phyloP scores from a whole-genome alignment of 2,113 vertebrate genomes.

The Elephantulus edwardii region DNA sequence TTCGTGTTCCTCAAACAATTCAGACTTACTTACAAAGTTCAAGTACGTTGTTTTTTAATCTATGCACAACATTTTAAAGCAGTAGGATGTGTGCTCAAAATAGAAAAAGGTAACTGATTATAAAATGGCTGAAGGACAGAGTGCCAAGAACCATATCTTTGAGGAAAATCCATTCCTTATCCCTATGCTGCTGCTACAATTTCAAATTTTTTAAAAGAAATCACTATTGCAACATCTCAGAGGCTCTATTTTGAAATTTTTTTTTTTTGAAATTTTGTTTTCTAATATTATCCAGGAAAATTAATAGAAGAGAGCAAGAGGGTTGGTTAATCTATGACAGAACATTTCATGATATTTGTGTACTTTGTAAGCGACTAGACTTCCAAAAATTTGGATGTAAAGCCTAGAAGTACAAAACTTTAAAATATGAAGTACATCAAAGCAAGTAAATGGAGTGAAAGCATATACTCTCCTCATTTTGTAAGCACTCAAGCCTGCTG shows the following conservation, averaged over 20 bases:
- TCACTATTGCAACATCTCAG: conserved; percentile 6
- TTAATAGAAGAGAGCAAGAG: too few relatives aligned
- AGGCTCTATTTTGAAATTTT: conserved; percentile 38
- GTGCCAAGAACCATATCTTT: neutral
- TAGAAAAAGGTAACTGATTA: neutral
- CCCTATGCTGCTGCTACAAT: neutral
- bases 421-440: neutral
- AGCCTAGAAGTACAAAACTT: conserved; percentile 14
- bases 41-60: too few relatives aligned
- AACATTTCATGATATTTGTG: neutral
- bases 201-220: conserved; percentile 52
- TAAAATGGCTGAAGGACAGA: neutral
- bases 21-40: too few relatives aligned
- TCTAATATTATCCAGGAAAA: conserved; percentile 28
- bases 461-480: neutral
- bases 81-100: conserved; percentile 2
- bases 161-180: conserved; percentile 5
- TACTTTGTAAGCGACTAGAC: neutral
- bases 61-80: neutral
- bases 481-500: neutral
- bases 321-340: neutral
- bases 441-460: neutral
- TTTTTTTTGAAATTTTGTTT: conserved; percentile 51
- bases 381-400: conserved; percentile 9
- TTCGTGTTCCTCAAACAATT: neutral